These are phyloP conservation scores for Hyposmocoma kahamanoa DNA, from an alignment of 1,140 invertebrate genomes.

Conservation along the genomic window DNA sequence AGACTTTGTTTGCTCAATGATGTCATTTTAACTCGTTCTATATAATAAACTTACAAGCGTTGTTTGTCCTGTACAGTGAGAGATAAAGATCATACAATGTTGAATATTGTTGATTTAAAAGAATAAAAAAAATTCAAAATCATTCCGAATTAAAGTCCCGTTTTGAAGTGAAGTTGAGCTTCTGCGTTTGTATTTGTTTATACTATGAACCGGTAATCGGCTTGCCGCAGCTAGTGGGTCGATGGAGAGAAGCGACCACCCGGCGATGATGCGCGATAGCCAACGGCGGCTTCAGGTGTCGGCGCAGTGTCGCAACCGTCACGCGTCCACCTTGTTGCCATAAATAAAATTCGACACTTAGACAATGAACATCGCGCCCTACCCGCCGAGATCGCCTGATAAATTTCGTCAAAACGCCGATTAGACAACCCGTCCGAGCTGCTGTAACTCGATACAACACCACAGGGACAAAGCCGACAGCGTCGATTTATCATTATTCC, in stretches of 20 bases:
- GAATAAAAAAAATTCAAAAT: too few species aligned
- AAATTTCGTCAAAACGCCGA: constrained; percentile 29
- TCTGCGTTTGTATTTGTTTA: too few species aligned
- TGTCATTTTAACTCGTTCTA: background rate
- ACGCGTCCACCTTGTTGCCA: constrained; percentile 30
- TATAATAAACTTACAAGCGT: background rate
- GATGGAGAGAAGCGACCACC: constrained; percentile 44
- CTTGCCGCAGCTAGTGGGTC: constrained; percentile 5
- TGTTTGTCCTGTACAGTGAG: background rate
- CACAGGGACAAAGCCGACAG: constrained; percentile 5
- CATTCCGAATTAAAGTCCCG: too few species aligned
- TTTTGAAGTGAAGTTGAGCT: too few species aligned
- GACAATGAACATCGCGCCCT: constrained; percentile 38
- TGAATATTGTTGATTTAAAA: too few species aligned
- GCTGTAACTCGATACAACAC: constrained; percentile 17
- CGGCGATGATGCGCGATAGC: constrained; percentile 32
- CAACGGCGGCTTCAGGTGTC: constrained; percentile 56
- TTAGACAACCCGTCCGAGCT: constrained; percentile 24
- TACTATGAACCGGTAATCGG: background rate
- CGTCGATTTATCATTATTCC: background rate
- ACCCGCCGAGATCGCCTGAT: constrained; percentile 20
- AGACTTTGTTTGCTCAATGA: background rate
- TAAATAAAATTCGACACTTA: constrained; percentile 61
- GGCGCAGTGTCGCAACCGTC: constrained; percentile 24
- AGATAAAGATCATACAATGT: too few species aligned